Base-by-base conservation (phyloP, 2,888 invertebrate species). In the Amblyjoppa fuscipennis region DNA sequence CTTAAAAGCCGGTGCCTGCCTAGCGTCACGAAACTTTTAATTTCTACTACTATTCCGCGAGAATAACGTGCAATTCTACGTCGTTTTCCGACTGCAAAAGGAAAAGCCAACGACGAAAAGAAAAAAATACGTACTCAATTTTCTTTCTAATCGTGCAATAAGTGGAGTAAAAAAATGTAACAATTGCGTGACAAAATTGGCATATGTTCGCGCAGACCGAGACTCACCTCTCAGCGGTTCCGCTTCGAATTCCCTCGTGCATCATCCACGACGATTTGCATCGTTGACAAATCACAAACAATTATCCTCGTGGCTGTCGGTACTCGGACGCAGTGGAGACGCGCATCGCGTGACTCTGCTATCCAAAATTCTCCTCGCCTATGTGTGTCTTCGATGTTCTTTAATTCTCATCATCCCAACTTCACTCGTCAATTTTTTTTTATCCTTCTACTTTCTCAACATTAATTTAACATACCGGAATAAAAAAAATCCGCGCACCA, bases 171-270 rank as follows among this genome's bases (percentile, higher is more conserved):
- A 28, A 59, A 28, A 59, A 11, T 0, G 11, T 13, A 25, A 56
- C 3, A 56, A 25, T 20, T 20, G 9, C 56, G 3, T 1, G 25
- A 25, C 56, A 56, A 56, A 56, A 25, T 25, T 56, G 6, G 25
- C 20, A 56, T 11, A 56, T 25, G 11, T 56, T 20, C 9, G 25
- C 25, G 56, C 56, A 28, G 16, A 6, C 31, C 13, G 49, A 34
- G 25, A 84, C 85, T 82, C 75, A 85, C 85, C 85, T 66, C 64
- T 82, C 81, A 71, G 85, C 79, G 82, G 9, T 16, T 28, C 28
- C 45, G 68, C 45, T 53, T 61, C 41, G 56, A 68, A 71, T 75
- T 64, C 51, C 38, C 11, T 68, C 66, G 78, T 34, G 53, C 70
- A 51, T 82, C 85, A 75, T 85, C 78, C 81, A 78, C 66, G 74